Evolutionary conservation across 2,113 vertebrate species (phyloP).

Genomic region (Glaucidium brasilianum): DNA sequence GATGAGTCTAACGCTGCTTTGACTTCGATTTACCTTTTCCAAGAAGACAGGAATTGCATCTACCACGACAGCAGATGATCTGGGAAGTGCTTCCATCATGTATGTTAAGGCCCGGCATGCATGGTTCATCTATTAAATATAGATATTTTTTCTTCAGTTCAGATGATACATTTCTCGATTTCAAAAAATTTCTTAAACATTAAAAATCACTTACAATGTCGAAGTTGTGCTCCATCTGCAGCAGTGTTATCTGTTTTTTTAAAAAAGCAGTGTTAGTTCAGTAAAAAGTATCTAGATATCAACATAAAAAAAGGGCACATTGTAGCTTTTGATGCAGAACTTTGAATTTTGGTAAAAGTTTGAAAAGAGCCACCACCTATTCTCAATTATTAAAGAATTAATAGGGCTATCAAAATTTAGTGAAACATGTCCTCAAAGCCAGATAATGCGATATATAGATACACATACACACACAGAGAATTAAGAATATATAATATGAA

Average conservation of each 20-base stretch:
- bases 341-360: not conserved
- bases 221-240: constrained; percentile 99
- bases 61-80: constrained; percentile 97
- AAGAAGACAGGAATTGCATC: constrained; percentile 99
- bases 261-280: not conserved
- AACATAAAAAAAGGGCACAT: not conserved
- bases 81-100: constrained; percentile 99
- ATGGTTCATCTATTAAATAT: constrained; percentile 90
- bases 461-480: not conserved
- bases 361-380: not conserved
- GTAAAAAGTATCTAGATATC: not conserved
- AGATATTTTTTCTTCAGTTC: not conserved
- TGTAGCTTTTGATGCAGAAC: not conserved
- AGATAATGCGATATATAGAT: not conserved
- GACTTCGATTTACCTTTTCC: constrained; percentile 86
- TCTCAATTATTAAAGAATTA: not conserved
- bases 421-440: not conserved
- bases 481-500: not conserved
- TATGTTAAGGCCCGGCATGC: constrained; percentile 98
- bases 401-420: not conserved
- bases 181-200: not conserved
- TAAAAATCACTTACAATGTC: constrained; percentile 91
- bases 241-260: constrained; percentile 88
- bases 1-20: not conserved
- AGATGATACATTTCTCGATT: not conserved